A percentile compares a stretch with the other conserved stretches of the same genome.
These are phyloP conservation scores for Ostrea edulis DNA, from an alignment of 1,140 invertebrate genomes.

Conservation along the genomic window DNA sequence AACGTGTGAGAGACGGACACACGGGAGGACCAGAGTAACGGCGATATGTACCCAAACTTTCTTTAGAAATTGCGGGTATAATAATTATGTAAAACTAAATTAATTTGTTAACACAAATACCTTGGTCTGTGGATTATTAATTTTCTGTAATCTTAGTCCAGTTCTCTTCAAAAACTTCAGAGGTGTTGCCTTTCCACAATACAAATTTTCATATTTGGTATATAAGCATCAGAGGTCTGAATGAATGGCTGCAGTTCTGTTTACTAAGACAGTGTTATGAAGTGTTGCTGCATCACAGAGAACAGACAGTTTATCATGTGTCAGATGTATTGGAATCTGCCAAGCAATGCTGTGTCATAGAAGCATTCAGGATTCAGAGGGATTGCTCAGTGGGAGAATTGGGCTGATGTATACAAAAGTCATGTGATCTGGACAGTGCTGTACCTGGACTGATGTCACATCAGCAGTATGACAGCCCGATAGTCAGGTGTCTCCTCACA, in stretches of 20 bases:
- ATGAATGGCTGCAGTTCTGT: neutral
- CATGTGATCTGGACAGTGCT: slow-evolving; percentile 3
- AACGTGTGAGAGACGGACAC: too few relatives aligned
- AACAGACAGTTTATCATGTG: neutral
- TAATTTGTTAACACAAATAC: neutral
- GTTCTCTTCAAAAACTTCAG: neutral
- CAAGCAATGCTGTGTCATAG: neutral
- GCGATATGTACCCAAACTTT: too few relatives aligned
- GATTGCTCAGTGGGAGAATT: neutral
- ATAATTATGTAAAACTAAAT: too few relatives aligned
- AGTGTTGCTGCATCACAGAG: neutral
- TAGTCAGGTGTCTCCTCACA: neutral
- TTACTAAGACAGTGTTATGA: neutral
- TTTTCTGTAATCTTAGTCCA: slow-evolving; percentile 3
- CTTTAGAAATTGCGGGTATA: too few relatives aligned
- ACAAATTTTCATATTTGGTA: neutral
- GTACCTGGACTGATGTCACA: slow-evolving; percentile 5
- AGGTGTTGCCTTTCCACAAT: neutral
- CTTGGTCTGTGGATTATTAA: neutral
- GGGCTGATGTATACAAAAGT: neutral
- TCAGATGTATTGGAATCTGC: slow-evolving; percentile 12
- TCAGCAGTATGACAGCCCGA: neutral
- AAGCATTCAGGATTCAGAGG: neutral
- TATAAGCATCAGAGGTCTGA: neutral
- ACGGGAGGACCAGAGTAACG: too few relatives aligned